Conservation (phyloP, 2,888 invertebrate species). For the Petrolisthes manimaculis region DNA sequence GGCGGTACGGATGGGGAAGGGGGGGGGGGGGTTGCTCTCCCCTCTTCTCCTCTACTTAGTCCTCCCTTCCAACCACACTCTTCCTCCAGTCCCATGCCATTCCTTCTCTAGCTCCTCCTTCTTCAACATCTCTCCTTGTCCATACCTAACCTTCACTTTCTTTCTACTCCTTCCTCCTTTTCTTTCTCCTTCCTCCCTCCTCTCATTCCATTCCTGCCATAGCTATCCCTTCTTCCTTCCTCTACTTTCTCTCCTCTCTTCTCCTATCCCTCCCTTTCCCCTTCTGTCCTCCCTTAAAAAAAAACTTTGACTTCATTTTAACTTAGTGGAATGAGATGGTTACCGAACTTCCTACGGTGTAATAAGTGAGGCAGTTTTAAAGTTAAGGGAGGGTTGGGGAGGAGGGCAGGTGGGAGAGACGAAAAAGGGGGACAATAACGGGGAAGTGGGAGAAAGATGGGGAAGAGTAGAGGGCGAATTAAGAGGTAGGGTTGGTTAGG, state of each 20-base stretch:
- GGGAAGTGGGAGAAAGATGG: background rate
- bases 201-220: no score
- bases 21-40: background rate
- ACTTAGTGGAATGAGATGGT: constrained; percentile 50
- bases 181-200: no score
- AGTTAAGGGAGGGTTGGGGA: constrained; percentile 24
- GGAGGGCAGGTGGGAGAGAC: background rate
- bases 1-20: no score
- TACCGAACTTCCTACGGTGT: constrained; percentile 41
- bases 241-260: no score
- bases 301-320: constrained; percentile 42
- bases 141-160: background rate
- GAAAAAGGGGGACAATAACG: background rate
- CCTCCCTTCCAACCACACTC: background rate
- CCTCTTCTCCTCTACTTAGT: background rate
- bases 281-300: background rate
- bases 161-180: no score
- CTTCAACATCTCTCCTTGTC: background rate
- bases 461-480: background rate
- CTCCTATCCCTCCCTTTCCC: background rate
- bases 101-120: background rate
- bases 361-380: constrained; percentile 54
- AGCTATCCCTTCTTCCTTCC: no score
- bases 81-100: background rate
- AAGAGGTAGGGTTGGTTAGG: background rate